Conservation (phyloP, 2,113 vertebrate species). For the Puntigrus tetrazona region DNA sequence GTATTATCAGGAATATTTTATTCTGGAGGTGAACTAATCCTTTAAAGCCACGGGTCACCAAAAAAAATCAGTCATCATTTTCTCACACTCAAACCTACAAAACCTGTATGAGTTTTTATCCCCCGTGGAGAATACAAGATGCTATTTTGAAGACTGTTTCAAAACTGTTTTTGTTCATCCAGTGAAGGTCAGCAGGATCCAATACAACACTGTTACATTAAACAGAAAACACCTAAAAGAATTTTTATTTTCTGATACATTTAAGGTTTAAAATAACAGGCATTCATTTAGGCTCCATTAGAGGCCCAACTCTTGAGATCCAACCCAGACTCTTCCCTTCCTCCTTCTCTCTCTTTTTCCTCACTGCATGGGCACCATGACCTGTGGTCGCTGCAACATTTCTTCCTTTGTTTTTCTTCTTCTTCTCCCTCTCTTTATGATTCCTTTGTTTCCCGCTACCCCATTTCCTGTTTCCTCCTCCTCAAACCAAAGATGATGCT, state of each 20-base stretch:
- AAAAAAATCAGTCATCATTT: no score
- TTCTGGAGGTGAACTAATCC: no score
- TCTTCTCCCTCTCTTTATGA: slow-evolving; percentile 49
- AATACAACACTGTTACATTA: neutral
- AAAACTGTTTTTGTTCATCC: neutral
- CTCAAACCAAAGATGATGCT: slow-evolving; percentile 77
- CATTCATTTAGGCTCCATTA: slow-evolving; percentile 78
- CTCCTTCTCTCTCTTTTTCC: slow-evolving; percentile 69
- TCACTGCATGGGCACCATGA: slow-evolving; percentile 81
- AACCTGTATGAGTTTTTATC: no score
- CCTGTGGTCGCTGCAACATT: slow-evolving; percentile 74
- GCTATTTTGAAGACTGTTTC: neutral
- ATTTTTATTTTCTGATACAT: neutral
- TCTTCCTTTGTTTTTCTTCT: slow-evolving; percentile 60
- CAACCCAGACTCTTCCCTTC: slow-evolving; percentile 71
- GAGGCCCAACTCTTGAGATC: slow-evolving; percentile 76
- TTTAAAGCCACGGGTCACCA: no score
- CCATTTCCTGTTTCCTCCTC: slow-evolving; percentile 42
- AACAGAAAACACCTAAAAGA: neutral
- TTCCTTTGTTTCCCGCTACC: slow-evolving; percentile 67
- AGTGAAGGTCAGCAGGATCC: neutral
- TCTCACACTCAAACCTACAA: no score
- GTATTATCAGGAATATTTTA: no score
- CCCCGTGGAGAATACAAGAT: neutral
- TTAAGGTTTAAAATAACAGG: neutral